Percentiles rank a stretch among this genome's conserved stretches.
phyloP scores from a whole-genome alignment of 2,113 vertebrate species.

The Arothron firmamentum region DNA sequence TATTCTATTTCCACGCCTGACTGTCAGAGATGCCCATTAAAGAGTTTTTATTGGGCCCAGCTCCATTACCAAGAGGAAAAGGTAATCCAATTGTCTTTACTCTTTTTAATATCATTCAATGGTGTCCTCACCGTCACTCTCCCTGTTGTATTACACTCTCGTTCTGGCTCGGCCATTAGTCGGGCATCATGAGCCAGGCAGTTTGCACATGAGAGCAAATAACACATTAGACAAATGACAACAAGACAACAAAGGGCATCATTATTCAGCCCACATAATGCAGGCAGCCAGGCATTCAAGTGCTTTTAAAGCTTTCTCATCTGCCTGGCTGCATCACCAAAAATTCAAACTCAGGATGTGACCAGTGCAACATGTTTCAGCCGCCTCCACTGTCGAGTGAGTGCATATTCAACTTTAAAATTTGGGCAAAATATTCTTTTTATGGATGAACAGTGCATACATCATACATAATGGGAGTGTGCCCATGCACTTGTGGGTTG shows the following conservation, averaged over 20 bases:
- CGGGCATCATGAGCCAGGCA: background rate
- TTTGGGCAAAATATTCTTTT: no score
- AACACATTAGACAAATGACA: conserved; percentile 21
- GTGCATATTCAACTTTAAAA: no score
- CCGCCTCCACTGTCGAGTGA: no score
- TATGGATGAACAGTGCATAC: no score
- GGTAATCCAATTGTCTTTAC: conserved; percentile 34
- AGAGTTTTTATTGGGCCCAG: conserved; percentile 30
- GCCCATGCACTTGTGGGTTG: no score
- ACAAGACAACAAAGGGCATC: conserved; percentile 21
- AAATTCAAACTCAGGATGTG: conserved; percentile 6
- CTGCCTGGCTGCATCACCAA: conserved; percentile 13
- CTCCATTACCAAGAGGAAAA: conserved; percentile 29
- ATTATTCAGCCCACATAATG: background rate
- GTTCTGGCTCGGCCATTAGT: background rate
- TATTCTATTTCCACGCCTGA: conserved; percentile 1
- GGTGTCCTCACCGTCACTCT: conserved; percentile 1
- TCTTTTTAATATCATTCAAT: conserved; percentile 22
- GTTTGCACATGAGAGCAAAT: conserved; percentile 29
- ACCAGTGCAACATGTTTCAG: background rate
- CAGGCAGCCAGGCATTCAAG: conserved; percentile 7
- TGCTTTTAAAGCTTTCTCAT: conserved; percentile 10
- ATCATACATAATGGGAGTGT: no score
- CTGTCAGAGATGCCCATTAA: conserved; percentile 34
- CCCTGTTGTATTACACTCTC: conserved; percentile 2